Base-by-base conservation (phyloP, 2,113 vertebrate species). In the Callorhinus ursinus region DNA sequence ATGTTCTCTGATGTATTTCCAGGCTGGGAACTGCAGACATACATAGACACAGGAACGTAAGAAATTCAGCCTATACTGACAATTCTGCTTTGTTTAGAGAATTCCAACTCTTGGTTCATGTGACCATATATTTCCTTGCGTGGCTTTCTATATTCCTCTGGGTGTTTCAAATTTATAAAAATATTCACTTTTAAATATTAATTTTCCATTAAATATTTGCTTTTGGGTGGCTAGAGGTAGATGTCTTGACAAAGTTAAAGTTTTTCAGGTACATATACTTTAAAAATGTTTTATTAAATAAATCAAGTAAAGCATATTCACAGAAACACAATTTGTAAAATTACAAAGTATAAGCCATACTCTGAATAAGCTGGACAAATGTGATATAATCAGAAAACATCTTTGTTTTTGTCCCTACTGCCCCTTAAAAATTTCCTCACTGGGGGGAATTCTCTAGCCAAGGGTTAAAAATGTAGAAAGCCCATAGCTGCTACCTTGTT, bases 161-260 rank as follows among this genome's bases (percentile, higher is more conserved):
- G 9, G 36, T 67, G 26, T 61, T 84, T 65, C 14, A 82, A 7
- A 71, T 31, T 67, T 92, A 85, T 61, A 5, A 76, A 92, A 82
- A 57, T 57, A 46, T 59, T 96, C 51, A 67, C 5, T 80, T 96
- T 96, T 31, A 81, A 97, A 69, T 8, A 90, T 88, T 88, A 93
- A 89, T 74, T 95, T 91, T 53, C 63, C 46, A 82, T 94, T 67
- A 85, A 92, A 85, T 88, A 92, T 82, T 96, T 11, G 74, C 24
- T 96, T 95, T 93, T 4, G 4, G 12, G 21, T 81, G 26, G 81
- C 36, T 33, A 42, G 15, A 84, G 95, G 24, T 65, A 92, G 96
- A 86, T 71, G 22, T 26, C 79, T 92, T 82, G 31, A 65, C 5
- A 88, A 31, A 61, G n/a, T 88, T 65, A 31, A 95, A 85, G n/a